Evolutionary conservation across 2,113 vertebrate species (phyloP).

Genomic region (Sus scrofa): T2T-Sscrofa CM000821.6:9482001-9482500

Average conservation of each 20-base stretch:
- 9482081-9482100: neutral
- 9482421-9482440: neutral
- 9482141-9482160: neutral
- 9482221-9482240: neutral
- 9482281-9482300: fast-evolving
- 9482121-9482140: neutral
- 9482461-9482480: neutral
- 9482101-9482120: neutral
- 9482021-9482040: neutral
- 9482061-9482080: neutral
- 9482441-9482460: no score
- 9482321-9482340: neutral
- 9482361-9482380: neutral
- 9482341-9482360: neutral
- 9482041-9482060: neutral
- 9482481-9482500: neutral
- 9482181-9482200: neutral
- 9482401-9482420: fast-evolving
- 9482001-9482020: neutral
- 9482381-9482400: no score
- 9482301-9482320: no score
- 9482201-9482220: neutral
- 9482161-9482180: neutral
- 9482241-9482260: fast-evolving
- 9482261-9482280: neutral